Conservation (phyloP, 1,140 invertebrate species). For the Sipha flava region DNA sequence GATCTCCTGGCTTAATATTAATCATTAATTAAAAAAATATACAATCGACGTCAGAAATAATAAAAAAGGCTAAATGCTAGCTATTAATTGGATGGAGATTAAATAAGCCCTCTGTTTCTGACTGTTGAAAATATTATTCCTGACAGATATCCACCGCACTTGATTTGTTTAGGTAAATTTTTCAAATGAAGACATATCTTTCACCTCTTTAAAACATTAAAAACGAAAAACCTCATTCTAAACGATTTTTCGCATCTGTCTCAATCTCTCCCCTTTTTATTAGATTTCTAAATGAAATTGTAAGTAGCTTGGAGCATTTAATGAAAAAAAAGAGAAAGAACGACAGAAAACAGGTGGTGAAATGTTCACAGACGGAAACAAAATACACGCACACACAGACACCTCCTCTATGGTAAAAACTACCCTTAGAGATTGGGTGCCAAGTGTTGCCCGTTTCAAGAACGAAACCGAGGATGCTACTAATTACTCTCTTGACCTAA, state of each 20-base stretch:
- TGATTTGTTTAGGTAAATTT: constrained; percentile 27
- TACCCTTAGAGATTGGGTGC: constrained; percentile 27
- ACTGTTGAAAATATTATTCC: constrained; percentile 28
- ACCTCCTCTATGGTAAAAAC: constrained; percentile 21
- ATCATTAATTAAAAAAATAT: constrained; percentile 14
- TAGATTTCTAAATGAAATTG: constrained; percentile 26
- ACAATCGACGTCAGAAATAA: constrained; percentile 27
- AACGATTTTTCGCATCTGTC: constrained; percentile 31
- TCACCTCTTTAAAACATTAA: constrained; percentile 20
- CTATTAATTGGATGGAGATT: constrained; percentile 24
- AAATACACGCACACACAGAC: constrained; percentile 1
- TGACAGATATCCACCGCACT: neutral
- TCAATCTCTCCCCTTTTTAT: constrained; percentile 27
- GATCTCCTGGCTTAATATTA: constrained; percentile 24
- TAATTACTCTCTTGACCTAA: constrained; percentile 32
- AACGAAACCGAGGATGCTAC: constrained; percentile 26
- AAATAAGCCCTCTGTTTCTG: constrained; percentile 26
- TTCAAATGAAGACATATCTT: constrained; percentile 7
- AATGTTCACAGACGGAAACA: constrained; percentile 28
- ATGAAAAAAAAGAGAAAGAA: constrained; percentile 14
- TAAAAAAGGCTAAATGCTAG: constrained; percentile 29
- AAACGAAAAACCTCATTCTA: neutral
- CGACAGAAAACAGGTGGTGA: constrained; percentile 30
- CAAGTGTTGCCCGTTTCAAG: constrained; percentile 30
- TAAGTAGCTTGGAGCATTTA: constrained; percentile 18